Evolutionary conservation across 2,797 vertebrate genomes (phyloP), one percentile per base, ranked within the genome.

Genomic region (Orestias chungarensis): DNA sequence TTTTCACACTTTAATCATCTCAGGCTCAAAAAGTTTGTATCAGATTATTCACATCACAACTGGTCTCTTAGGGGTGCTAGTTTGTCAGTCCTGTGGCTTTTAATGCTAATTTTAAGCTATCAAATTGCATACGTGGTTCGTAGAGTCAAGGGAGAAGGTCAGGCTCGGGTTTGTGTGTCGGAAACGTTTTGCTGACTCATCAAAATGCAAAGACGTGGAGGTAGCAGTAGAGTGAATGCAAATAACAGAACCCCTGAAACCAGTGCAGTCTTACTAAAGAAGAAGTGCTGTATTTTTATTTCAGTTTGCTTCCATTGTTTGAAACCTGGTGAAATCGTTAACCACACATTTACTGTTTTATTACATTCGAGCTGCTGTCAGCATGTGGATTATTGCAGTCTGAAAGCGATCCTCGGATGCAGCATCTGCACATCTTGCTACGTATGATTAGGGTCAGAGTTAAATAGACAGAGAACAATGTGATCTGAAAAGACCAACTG

Each of bases 131-230:
- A 68, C 81, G 82, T 74, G 47, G 25, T 23, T 50, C 72, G 62
- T 71, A 43, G 71, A 76, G 80, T 88, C 81, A 76, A 71, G 70
- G 35, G 87, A 86, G 82, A 92, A 92, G 87, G 90, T 92, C 86
- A 87, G 75, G 42, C 38, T 0, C 69, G 64, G 64, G 73, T 78
- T 68, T 84, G 83, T 90, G 80, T 78, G 82, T 75, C 77, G 68
- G 68, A 82, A 73, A 80, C 78, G 68, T 71, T 89, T 73, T 88
- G 90, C 92, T 88, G 84, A 75, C 84, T 92, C 91, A 92, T 91
- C 89, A 88, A 77, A 92, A 93, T 91, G 87, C 91, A 92, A 86
- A 87, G 87, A 84, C 87, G 83, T 79, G 80, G 74, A 85, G 75
- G 57, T 80, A 55, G 82, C 33, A 66, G 64, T 64, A 75, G 76